Conservation (phyloP, 2,113 vertebrate genomes). For the Rhea americana region DNA sequence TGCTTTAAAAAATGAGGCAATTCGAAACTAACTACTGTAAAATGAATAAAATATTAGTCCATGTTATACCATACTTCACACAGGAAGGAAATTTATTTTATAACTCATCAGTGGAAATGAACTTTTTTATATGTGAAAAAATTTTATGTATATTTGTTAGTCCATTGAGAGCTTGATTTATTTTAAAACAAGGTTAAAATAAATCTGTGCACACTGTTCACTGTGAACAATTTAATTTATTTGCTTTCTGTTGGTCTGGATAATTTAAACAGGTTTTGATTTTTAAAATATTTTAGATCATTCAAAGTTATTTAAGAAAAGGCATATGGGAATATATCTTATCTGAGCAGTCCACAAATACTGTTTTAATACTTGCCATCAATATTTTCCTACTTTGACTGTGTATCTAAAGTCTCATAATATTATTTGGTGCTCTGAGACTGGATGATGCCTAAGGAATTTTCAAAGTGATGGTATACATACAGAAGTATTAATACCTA, state of each 20-base stretch:
- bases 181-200: not conserved
- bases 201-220: not conserved
- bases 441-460: not conserved
- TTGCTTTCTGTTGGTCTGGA: not conserved
- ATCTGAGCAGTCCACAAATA: not conserved
- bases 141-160: not conserved
- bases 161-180: not conserved
- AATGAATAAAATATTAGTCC: not conserved
- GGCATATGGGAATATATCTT: not conserved
- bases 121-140: not conserved
- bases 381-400: not conserved
- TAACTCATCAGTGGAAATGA: not conserved
- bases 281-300: not conserved
- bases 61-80: not conserved
- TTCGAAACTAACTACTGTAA: not conserved
- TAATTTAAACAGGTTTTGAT: not conserved
- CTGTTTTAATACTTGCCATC: not conserved
- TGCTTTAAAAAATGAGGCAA: not conserved
- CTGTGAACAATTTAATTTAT: not conserved
- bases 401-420: not conserved
- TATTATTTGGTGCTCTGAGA: not conserved
- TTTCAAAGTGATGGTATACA: not conserved
- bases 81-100: not conserved
- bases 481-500: not conserved
- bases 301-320: conserved; percentile 6